Evolutionary conservation across 2,797 vertebrate species (phyloP).

Genomic region (Antrozous pallidus): DNA sequence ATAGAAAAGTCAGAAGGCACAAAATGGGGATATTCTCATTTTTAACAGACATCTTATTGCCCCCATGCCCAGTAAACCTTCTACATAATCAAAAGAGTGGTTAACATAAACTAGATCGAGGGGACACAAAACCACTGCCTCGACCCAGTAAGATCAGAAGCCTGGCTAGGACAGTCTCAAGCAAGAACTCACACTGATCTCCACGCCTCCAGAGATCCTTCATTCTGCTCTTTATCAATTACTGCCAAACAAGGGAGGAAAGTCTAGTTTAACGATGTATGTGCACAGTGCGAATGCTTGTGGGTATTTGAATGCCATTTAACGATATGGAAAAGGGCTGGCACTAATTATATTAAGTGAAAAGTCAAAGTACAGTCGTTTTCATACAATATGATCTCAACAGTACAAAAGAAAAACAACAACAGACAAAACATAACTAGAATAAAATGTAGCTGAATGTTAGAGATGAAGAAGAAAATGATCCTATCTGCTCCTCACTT

Average conservation of each 20-base stretch:
- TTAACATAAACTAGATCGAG: background rate
- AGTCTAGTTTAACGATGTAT: background rate
- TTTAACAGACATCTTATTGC: background rate
- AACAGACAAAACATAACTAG: background rate
- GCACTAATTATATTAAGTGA: background rate
- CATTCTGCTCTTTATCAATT: background rate
- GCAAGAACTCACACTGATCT: background rate
- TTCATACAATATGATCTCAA: background rate
- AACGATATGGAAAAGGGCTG: background rate
- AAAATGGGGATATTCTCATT: background rate
- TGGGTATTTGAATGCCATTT: background rate
- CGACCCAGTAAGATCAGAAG: background rate
- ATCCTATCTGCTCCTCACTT: background rate
- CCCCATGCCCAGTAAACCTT: background rate
- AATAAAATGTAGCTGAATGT: background rate
- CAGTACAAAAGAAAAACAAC: background rate
- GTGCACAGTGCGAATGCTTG: background rate
- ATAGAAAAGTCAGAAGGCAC: background rate
- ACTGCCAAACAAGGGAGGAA: background rate
- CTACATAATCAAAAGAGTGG: background rate
- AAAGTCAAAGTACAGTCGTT: background rate
- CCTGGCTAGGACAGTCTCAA: background rate
- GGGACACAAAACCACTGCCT: background rate
- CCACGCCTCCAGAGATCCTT: background rate
- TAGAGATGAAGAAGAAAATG: background rate